phyloP scores from a whole-genome alignment of 2,888 invertebrate species.

The Sipha maydis region DNA sequence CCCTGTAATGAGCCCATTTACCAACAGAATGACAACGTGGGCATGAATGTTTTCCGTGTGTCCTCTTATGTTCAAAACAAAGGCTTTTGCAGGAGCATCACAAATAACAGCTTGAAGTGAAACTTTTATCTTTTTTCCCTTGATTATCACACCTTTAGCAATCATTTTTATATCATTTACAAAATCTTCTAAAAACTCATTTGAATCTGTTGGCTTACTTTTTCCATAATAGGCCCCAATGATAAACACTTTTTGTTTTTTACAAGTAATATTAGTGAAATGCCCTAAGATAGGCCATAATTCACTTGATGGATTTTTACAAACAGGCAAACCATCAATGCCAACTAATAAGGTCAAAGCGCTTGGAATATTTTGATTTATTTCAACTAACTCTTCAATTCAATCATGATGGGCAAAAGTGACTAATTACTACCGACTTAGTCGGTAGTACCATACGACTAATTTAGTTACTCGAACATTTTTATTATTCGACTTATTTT shows the following conservation, averaged over 20 bases:
- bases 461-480: too few relatives aligned
- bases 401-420: slow-evolving; percentile 2
- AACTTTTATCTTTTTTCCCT: not conserved
- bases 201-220: slow-evolving; percentile 38
- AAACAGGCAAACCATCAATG: slow-evolving; percentile 35
- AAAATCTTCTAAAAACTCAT: slow-evolving; percentile 34
- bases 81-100: too few relatives aligned
- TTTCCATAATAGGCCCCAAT: slow-evolving; percentile 56
- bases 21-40: slow-evolving; percentile 63
- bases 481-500: too few relatives aligned
- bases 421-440: too few relatives aligned
- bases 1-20: slow-evolving; percentile 46
- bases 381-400: slow-evolving; percentile 7
- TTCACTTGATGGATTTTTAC: slow-evolving; percentile 13
- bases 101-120: slow-evolving; percentile 32
- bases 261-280: not conserved
- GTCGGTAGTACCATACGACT: too few relatives aligned
- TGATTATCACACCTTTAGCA: not conserved
- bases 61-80: slow-evolving; percentile 55
- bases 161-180: not conserved
- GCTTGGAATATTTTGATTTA: not conserved
- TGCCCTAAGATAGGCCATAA: slow-evolving; percentile 53
- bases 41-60: slow-evolving; percentile 62
- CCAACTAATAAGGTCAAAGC: slow-evolving; percentile 26
- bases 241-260: slow-evolving; percentile 15